A percentile compares a stretch with the other conserved stretches of the same genome.
phyloP scores from a whole-genome alignment of 2,797 vertebrate genomes.

The Mus spretus region DNA sequence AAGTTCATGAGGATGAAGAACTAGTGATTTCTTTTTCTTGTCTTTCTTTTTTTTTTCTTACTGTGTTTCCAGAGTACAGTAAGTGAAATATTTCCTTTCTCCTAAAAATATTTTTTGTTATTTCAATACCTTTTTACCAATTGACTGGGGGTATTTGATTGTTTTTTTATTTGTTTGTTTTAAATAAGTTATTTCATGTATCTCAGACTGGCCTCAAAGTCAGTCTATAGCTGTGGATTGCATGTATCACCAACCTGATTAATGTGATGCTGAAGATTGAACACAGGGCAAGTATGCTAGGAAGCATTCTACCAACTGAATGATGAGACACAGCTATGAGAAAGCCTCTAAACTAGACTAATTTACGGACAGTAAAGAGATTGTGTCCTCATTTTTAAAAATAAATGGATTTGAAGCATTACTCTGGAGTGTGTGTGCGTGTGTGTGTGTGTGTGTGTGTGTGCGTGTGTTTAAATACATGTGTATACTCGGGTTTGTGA shows the following conservation, averaged over 20 bases:
- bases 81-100: conserved; percentile 3
- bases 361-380: not conserved
- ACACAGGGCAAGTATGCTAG: too few relatives aligned
- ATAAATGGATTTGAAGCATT: not conserved
- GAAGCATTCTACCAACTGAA: too few relatives aligned
- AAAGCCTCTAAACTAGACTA: not conserved
- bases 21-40: not conserved
- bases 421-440: not conserved
- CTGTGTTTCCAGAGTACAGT: conserved; percentile 25
- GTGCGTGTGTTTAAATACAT: not conserved
- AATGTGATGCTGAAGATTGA: not conserved
- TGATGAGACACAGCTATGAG: not conserved
- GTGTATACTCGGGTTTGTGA: not conserved
- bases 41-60: conserved; percentile 13
- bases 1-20: not conserved
- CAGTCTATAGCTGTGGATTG: not conserved
- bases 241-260: too few relatives aligned
- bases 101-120: not conserved
- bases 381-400: not conserved
- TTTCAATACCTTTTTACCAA: not conserved
- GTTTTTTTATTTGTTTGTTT: not conserved
- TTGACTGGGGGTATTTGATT: not conserved
- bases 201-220: not conserved
- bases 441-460: not conserved
- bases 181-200: not conserved